These are phyloP conservation scores for Nyctibius bracteatus DNA, from an alignment of 2,113 vertebrate genomes.

Conservation along the genomic window DNA sequence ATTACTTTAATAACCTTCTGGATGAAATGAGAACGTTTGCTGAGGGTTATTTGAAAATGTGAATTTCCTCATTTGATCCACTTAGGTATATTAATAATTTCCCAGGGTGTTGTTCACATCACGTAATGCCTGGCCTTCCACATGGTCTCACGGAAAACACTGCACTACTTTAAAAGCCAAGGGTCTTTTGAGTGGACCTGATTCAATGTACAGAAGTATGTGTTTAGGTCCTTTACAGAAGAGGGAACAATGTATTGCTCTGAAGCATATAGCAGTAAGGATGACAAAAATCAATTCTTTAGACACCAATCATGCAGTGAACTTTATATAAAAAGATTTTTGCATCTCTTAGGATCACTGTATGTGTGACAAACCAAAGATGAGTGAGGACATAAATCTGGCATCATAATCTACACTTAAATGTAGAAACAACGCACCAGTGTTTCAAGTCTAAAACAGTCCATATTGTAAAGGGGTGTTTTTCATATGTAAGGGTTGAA, in stretches of 20 bases:
- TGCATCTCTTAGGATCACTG: background rate
- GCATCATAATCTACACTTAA: background rate
- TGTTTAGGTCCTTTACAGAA: background rate
- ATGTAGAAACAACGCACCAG: background rate
- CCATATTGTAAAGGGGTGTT: background rate
- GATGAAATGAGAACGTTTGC: background rate
- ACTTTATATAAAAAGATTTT: background rate
- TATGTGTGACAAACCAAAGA: background rate
- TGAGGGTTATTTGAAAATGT: background rate
- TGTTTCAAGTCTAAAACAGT: background rate
- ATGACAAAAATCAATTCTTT: background rate
- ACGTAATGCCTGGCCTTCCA: background rate
- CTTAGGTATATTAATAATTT: background rate
- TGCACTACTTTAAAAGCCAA: background rate
- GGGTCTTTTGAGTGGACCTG: background rate
- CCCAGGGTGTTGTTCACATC: background rate
- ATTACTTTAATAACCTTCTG: background rate
- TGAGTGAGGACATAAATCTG: background rate
- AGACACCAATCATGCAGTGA: background rate
- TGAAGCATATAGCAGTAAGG: background rate
- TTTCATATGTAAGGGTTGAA: background rate
- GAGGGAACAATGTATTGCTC: background rate
- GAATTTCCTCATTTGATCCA: background rate
- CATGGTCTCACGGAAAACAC: fast-evolving
- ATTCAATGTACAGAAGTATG: background rate